Percentiles rank a stretch among this genome's conserved stretches.
Conservation (phyloP, 1,140 invertebrate genomes). For the Zaprionus camerounensis region DNA sequence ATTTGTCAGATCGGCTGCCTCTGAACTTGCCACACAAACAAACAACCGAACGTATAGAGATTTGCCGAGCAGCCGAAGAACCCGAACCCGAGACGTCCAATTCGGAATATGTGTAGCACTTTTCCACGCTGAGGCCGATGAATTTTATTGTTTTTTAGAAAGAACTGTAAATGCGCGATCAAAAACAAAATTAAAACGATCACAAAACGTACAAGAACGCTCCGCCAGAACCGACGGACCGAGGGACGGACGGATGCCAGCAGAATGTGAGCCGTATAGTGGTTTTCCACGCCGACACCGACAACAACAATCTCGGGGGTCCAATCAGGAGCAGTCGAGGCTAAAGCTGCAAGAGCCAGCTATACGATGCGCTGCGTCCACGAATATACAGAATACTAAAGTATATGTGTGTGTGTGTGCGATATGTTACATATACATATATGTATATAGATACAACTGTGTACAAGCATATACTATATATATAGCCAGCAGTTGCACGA, state of each 20-base stretch:
- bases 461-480: slow-evolving; percentile 9
- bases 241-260: slow-evolving; percentile 14
- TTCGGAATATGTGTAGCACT: slow-evolving; percentile 63
- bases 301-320: slow-evolving; percentile 39
- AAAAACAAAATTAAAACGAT: slow-evolving; percentile 76
- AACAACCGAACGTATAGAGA: slow-evolving; percentile 28
- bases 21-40: slow-evolving; percentile 73
- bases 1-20: slow-evolving; percentile 48
- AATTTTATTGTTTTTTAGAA: slow-evolving; percentile 83
- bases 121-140: slow-evolving; percentile 69
- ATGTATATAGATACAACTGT: slow-evolving; percentile 19
- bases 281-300: slow-evolving; percentile 65
- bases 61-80: slow-evolving; percentile 19
- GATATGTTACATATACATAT: slow-evolving; percentile 14
- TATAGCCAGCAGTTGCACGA: slow-evolving; percentile 36
- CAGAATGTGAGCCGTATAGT: slow-evolving; percentile 75
- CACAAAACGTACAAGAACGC: slow-evolving; percentile 10
- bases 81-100: slow-evolving; percentile 44
- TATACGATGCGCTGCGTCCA: slow-evolving; percentile 76
- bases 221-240: not conserved
- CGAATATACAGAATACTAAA: slow-evolving; percentile 22
- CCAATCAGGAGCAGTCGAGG: slow-evolving; percentile 24
- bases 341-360: slow-evolving; percentile 51
- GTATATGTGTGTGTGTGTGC: slow-evolving; percentile 19
- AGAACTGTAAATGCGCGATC: slow-evolving; percentile 78